Percentiles rank a stretch among this genome's conserved stretches.
phyloP scores from a whole-genome alignment of 2,797 vertebrate species.

The Hippocampus kuda region DNA sequence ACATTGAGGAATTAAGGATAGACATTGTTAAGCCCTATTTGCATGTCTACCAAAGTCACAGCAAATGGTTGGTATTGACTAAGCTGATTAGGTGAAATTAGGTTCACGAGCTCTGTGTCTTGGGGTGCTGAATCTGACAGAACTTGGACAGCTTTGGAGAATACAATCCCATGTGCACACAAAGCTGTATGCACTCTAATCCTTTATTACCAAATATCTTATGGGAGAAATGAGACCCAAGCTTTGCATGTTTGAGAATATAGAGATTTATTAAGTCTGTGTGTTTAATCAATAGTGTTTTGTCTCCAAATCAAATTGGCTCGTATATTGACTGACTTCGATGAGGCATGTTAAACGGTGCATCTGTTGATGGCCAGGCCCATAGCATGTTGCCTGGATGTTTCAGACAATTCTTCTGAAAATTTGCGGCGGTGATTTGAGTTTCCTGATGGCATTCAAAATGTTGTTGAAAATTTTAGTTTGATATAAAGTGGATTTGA shows the following conservation, averaged over 20 bases:
- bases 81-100: slow-evolving; percentile 76
- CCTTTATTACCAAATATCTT: slow-evolving; percentile 52
- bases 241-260: not conserved
- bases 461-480: not conserved
- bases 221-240: slow-evolving; percentile 14
- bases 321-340: not conserved
- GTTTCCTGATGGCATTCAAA: not conserved
- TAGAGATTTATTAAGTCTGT: slow-evolving; percentile 32
- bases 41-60: slow-evolving; percentile 69
- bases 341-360: not conserved
- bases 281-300: slow-evolving; percentile 25
- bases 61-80: slow-evolving; percentile 69
- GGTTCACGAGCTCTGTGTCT: slow-evolving; percentile 67
- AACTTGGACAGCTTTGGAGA: slow-evolving; percentile 63
- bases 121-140: slow-evolving; percentile 66
- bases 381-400: not conserved
- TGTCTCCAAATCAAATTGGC: slow-evolving; percentile 5
- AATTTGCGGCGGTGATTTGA: not conserved
- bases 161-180: slow-evolving; percentile 65
- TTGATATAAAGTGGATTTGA: not conserved
- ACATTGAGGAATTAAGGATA: slow-evolving; percentile 69
- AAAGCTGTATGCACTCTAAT: slow-evolving; percentile 57
- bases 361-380: not conserved
- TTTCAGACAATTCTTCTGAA: not conserved
- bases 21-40: slow-evolving; percentile 69